These are phyloP conservation scores for Pampusana beccarii DNA, from an alignment of 2,113 vertebrate species.

Conservation along the genomic window DNA sequence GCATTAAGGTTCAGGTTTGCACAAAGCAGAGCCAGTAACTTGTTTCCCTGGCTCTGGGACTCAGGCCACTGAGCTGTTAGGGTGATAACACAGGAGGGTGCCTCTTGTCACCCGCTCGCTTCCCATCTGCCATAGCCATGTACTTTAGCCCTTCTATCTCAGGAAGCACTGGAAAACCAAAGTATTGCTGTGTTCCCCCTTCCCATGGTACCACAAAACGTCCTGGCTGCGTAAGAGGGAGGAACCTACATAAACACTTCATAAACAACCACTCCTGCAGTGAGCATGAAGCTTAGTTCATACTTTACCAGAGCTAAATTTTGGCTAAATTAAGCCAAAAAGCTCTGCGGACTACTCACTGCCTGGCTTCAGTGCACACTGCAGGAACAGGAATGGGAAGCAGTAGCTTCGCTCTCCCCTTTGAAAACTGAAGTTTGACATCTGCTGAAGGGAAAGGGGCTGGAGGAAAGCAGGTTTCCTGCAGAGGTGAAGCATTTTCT, in stretches of 20 bases:
- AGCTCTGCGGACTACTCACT: not conserved
- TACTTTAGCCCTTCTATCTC: not conserved
- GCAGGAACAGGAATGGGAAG: not conserved
- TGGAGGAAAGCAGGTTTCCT: not conserved
- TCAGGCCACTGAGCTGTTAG: not conserved
- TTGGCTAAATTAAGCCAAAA: not conserved
- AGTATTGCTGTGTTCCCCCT: not conserved
- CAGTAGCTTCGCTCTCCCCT: not conserved
- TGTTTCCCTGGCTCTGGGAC: not conserved
- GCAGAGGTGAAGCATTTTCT: not conserved
- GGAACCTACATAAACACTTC: not conserved
- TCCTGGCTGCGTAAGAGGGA: accelerated
- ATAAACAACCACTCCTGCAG: not conserved
- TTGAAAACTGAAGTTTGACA: not conserved
- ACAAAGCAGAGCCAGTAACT: not conserved
- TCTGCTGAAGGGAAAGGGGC: not conserved
- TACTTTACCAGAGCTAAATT: not conserved
- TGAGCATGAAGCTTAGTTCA: not conserved
- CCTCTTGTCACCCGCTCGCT: accelerated
- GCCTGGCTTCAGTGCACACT: not conserved
- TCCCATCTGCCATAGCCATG: accelerated
- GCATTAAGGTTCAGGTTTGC: not conserved
- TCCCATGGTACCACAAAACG: not conserved
- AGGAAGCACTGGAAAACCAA: not conserved
- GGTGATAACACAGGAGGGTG: not conserved